These are phyloP conservation scores for Tachysurus vachellii DNA, from an alignment of 2,113 vertebrate species.

Conservation along the genomic window DNA sequence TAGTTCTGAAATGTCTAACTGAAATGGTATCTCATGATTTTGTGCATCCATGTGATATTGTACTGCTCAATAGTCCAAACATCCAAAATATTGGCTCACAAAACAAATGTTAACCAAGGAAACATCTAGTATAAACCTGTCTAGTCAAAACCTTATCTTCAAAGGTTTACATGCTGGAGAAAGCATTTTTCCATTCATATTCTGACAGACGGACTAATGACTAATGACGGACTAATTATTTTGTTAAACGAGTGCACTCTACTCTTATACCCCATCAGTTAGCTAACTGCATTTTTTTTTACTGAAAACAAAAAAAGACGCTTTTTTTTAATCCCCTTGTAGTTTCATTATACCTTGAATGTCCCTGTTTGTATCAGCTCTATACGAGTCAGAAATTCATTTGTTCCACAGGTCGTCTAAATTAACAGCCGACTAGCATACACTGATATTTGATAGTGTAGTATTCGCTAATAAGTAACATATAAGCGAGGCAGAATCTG, in stretches of 20 bases:
- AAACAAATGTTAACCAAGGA: not conserved
- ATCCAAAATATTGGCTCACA: too few relatives aligned
- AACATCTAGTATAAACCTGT: not conserved
- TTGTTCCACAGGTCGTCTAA: not conserved
- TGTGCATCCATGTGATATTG: not conserved
- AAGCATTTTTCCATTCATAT: not conserved
- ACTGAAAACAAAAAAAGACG: not conserved
- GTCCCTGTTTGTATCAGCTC: not conserved
- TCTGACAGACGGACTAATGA: too few relatives aligned
- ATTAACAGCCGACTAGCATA: not conserved
- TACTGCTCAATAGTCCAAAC: too few relatives aligned
- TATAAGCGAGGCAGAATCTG: not conserved
- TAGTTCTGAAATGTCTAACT: too few relatives aligned
- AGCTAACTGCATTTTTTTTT: not conserved
- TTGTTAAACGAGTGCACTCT: not conserved
- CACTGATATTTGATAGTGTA: not conserved
- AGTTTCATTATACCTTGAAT: not conserved
- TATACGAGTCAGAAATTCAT: not conserved
- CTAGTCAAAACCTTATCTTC: not conserved
- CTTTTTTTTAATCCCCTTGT: not conserved
- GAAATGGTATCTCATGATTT: not conserved
- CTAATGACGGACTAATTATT: not conserved
- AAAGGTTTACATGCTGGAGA: not conserved
- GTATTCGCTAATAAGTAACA: not conserved
- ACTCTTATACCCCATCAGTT: not conserved